A percentile compares a stretch with the other conserved stretches of the same genome.
Evolutionary conservation across 2,113 vertebrate species (phyloP).

Genomic region (Blennius ocellaris): DNA sequence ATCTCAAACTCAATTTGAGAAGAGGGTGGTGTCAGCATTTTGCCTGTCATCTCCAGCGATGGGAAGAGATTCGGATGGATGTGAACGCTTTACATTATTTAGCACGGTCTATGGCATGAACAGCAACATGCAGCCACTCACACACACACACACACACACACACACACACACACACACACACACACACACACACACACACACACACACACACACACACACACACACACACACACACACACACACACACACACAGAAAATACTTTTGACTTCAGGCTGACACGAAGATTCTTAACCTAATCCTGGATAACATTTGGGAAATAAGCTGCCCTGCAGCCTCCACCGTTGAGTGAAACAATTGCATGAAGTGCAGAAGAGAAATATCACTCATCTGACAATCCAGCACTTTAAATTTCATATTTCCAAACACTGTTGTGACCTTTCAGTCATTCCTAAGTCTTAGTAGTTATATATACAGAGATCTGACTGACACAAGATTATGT

Average conservation of each 20-base stretch:
- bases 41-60: constrained; percentile 58
- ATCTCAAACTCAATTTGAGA: constrained; percentile 73
- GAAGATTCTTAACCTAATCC: constrained; percentile 58
- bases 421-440: constrained; percentile 1
- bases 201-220: too few species aligned
- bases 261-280: constrained; percentile 42
- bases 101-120: constrained; percentile 28
- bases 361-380: constrained; percentile 28
- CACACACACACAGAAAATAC: background rate
- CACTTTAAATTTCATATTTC: constrained; percentile 19
- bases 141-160: background rate
- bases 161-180: background rate
- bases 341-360: constrained; percentile 35
- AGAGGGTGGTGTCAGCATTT: constrained; percentile 66
- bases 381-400: constrained; percentile 14
- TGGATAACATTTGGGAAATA: constrained; percentile 64
- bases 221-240: too few species aligned
- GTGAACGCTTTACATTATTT: constrained; percentile 56
- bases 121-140: background rate
- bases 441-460: constrained; percentile 3
- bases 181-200: background rate
- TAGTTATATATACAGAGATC: background rate
- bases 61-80: constrained; percentile 62
- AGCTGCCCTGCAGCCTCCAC: constrained; percentile 34
- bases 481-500: constrained; percentile 12